Conservation (phyloP, 1,140 invertebrate genomes). For the Trachymyrmex cornetzi region DNA sequence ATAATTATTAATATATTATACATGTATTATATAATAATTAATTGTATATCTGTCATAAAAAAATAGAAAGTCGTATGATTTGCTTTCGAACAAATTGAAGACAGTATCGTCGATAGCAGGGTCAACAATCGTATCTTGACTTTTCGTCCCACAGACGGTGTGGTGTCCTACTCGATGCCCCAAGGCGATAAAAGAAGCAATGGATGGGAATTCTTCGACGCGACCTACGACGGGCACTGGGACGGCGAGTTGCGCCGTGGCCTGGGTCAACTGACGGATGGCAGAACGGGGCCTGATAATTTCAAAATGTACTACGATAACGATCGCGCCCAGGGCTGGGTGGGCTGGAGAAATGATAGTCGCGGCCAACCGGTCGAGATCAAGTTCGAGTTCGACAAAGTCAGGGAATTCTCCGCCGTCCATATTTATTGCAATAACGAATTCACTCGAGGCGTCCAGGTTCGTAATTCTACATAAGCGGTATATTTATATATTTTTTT, state of each 20-base stretch:
- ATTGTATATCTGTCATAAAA: neutral
- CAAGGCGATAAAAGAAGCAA: constrained; percentile 92
- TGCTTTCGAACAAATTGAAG: neutral
- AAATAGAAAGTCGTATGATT: neutral
- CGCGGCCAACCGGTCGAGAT: constrained; percentile 90
- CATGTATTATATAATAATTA: no score
- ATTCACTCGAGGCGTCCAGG: constrained; percentile 92
- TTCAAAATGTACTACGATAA: constrained; percentile 90
- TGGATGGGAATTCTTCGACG: constrained; percentile 92
- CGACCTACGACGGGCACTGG: constrained; percentile 92
- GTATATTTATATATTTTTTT: neutral
- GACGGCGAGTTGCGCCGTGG: constrained; percentile 89
- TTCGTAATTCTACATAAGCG: constrained; percentile 77
- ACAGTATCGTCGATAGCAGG: constrained; percentile 10
- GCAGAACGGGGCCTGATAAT: constrained; percentile 90
- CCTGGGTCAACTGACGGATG: constrained; percentile 92
- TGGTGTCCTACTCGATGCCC: constrained; percentile 93
- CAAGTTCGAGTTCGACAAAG: constrained; percentile 94
- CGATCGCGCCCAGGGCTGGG: constrained; percentile 91
- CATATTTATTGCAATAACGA: constrained; percentile 94
- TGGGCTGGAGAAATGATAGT: constrained; percentile 96
- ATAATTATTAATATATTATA: no score
- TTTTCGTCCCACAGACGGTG: constrained; percentile 89
- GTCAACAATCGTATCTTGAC: constrained; percentile 57
- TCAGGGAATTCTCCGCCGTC: constrained; percentile 94